phyloP scores from a whole-genome alignment of 2,113 vertebrate species.

The Lampris megalopsis region DNA sequence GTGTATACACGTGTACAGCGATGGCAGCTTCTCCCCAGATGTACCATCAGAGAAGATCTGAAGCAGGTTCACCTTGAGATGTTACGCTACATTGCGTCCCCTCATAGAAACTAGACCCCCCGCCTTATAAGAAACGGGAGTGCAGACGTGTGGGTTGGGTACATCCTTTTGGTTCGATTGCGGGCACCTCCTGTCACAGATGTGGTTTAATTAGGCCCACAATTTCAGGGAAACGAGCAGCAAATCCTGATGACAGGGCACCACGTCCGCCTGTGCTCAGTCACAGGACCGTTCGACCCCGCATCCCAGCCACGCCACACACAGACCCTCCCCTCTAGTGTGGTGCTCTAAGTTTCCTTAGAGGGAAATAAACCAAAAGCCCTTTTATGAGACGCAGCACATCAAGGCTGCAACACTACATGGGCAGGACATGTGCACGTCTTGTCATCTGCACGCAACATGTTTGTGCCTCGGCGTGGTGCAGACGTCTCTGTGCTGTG shows the following conservation, averaged over 20 bases:
- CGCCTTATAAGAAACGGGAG: too few relatives aligned
- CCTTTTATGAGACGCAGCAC: constrained; percentile 5
- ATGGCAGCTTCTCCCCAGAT: too few relatives aligned
- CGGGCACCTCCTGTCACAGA: constrained; percentile 8
- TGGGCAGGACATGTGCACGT: neutral
- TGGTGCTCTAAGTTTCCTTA: constrained; percentile 7
- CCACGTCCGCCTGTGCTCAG: constrained; percentile 26
- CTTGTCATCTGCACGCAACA: constrained; percentile 8
- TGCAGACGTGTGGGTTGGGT: too few relatives aligned
- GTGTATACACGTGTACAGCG: too few relatives aligned
- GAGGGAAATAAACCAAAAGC: neutral
- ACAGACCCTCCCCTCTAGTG: constrained; percentile 51
- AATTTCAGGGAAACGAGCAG: neutral
- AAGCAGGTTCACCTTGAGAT: too few relatives aligned
- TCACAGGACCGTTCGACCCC: constrained; percentile 24
- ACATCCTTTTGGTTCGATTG: too few relatives aligned
- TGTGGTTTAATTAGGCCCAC: neutral
- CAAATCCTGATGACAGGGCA: constrained; percentile 11
- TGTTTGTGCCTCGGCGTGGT: neutral
- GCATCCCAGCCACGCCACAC: constrained; percentile 31
- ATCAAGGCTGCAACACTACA: neutral
- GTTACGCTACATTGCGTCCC: too few relatives aligned
- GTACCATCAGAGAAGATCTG: too few relatives aligned
- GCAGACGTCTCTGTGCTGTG: too few relatives aligned
- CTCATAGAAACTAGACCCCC: too few relatives aligned